Evolutionary conservation across 2,797 vertebrate species (phyloP), one percentile per base, ranked within the genome.

Genomic region (Chrosomus eos): DNA sequence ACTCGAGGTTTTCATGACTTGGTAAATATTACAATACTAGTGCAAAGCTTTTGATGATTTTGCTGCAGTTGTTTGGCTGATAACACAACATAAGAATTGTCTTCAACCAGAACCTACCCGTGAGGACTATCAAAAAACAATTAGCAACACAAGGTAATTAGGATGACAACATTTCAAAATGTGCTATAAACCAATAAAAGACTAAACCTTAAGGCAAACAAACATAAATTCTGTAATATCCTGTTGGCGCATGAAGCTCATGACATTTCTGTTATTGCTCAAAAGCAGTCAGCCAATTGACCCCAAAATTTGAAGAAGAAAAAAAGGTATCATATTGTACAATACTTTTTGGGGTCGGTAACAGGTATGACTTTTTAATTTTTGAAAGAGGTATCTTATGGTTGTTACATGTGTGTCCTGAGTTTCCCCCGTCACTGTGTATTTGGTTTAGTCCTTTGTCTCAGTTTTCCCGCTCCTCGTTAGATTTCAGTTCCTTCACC

Each of bases 151-250:
- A 40, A 9, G 72, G 45, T 21, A 74, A 21, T 33, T 21, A 74
- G 18, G 11, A 55, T 55, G 21, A 75, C 48, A 16, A 13, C 45
- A 23, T 75, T 75, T n/a, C 6, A 23, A 36, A 75, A 55, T 55
- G 51, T 55, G 73, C 73, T 9, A n/a, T 36, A 16, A 51, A n/a
- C 73, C 21, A 75, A 75, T 36, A 75, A 75, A 75, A 55, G 48
- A 23, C 33, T 14, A 55, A 75, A 55, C 19, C 7, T 13, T 16
- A 33, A 75, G 48, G 28, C 28, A 33, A 74, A 33, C 45, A 2
- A 10, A 28, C 9, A 45, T 18, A 19, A 5, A 45, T 19, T 31
- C 14, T 21, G 64, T 21, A 31, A 76, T 33, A 67, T 48, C 23
- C 43, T 33, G 40, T 48, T 23, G 6, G 60, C 36, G 21, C 28